These are phyloP conservation scores for Peromyscus eremicus DNA, from an alignment of 2,797 vertebrate genomes.

Conservation along the genomic window DNA sequence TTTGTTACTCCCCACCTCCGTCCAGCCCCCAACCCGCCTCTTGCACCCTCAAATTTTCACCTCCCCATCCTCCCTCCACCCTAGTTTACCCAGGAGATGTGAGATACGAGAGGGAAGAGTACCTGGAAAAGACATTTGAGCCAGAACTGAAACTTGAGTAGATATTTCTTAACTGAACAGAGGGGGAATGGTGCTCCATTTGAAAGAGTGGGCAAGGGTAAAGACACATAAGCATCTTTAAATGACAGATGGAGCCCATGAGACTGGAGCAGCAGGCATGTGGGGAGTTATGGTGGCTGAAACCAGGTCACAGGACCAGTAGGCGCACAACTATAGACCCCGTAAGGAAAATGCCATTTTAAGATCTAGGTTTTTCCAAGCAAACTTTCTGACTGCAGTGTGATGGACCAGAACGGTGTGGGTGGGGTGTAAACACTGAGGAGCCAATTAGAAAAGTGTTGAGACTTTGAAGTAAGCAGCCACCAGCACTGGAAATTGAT, in stretches of 20 bases:
- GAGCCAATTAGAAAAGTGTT: not conserved
- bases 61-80: too few relatives aligned
- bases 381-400: not conserved
- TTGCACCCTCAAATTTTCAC: too few relatives aligned
- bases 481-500: not conserved
- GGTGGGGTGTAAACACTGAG: not conserved
- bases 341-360: not conserved
- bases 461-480: not conserved
- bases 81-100: not conserved
- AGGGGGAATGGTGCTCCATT: not conserved
- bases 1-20: too few relatives aligned
- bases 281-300: accelerated
- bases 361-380: not conserved
- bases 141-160: not conserved
- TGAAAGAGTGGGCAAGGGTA: not conserved
- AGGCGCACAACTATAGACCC: not conserved
- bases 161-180: not conserved
- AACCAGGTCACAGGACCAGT: not conserved
- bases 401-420: not conserved
- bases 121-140: not conserved
- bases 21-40: too few relatives aligned
- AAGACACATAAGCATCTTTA: not conserved
- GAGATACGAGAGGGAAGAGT: not conserved
- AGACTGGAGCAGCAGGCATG: not conserved
- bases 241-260: not conserved